Evolutionary conservation across 2,888 invertebrate genomes (phyloP).

Genomic region (Dioctria rufipes): DNA sequence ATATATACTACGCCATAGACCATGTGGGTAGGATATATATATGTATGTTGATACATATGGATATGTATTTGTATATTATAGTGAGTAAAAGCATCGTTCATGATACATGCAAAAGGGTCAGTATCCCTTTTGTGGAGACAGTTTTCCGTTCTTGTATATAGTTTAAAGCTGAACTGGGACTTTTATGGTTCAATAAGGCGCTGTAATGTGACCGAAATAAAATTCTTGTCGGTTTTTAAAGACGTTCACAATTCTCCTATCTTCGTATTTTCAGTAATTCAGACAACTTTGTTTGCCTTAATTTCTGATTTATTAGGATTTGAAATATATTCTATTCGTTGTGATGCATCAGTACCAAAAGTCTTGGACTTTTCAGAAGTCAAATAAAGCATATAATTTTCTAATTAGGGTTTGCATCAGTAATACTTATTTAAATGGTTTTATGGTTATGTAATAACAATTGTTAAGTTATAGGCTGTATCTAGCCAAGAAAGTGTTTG

Average conservation of each 20-base stretch:
- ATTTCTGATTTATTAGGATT: slow-evolving; percentile 32
- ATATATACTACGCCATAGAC: slow-evolving; percentile 21
- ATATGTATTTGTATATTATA: not conserved
- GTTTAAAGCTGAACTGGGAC: slow-evolving; percentile 44
- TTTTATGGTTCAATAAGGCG: slow-evolving; percentile 51
- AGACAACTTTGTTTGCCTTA: slow-evolving; percentile 13
- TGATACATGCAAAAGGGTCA: slow-evolving; percentile 52
- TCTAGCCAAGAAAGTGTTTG: too few species aligned
- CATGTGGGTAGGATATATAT: slow-evolving; percentile 24
- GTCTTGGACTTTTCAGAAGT: too few species aligned
- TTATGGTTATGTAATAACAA: too few species aligned
- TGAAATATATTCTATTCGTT: not conserved
- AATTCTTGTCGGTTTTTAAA: slow-evolving; percentile 48
- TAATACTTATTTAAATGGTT: too few species aligned
- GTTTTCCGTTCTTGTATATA: slow-evolving; percentile 11
- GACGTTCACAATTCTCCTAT: slow-evolving; percentile 23
- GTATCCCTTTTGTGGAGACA: slow-evolving; percentile 50
- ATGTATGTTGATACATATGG: too few species aligned
- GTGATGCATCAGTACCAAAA: too few species aligned
- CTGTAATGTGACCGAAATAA: slow-evolving; percentile 47
- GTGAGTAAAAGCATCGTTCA: slow-evolving; percentile 1
- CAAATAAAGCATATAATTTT: too few species aligned
- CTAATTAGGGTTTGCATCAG: too few species aligned
- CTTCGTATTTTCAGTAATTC: slow-evolving; percentile 1
- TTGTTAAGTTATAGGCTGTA: too few species aligned